Evolutionary conservation across 2,888 invertebrate genomes (phyloP), one percentile per base, ranked within the genome.

Genomic region (Clivina fossor): DNA sequence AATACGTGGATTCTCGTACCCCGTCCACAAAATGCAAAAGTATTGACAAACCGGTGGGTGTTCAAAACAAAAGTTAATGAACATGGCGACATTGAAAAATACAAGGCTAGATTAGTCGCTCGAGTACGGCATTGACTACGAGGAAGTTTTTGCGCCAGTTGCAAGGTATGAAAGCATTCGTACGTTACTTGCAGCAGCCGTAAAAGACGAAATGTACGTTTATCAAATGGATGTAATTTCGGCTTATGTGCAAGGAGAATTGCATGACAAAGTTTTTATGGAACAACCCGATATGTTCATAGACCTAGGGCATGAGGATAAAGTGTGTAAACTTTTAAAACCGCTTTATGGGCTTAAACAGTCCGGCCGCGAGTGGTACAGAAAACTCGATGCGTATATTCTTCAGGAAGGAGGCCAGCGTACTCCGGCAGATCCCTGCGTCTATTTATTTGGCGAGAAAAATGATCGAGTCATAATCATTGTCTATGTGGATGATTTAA

Each of bases 271-370:
- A 13, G 15, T 35, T 35, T 35, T 16, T 9, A 35, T 35, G 37
- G 37, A 35, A 13, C 37, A 35, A 13, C 37, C 37, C 4, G 37
- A 35, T 5, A 9, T 15, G 15, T 35, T 35, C 18, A 8, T 26
- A 7, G 8, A 26, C 5, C 5, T 16, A 3, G 18, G 37, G 8
- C 15, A 9, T 35, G 3, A 13, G 13, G n/a, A n/a, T n/a, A n/a
- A n/a, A n/a, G 7, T 35, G 4, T 35, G 37, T 35, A 35, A 35
- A 35, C 9, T 35, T 13, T 16, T 16, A 3, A 35, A 35, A 35
- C 15, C 37, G 2, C 3, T 35, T 13, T 35, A 35, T 35, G 37
- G 37, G 15, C 15, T 35, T 4, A 35, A 35, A 35, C 37, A 35
- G 3, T 15, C 37, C 3, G 8, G 16, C 3, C 15, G 18, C 5